phyloP scores from a whole-genome alignment of 2,113 vertebrate species.

The Alouatta palliata region DNA sequence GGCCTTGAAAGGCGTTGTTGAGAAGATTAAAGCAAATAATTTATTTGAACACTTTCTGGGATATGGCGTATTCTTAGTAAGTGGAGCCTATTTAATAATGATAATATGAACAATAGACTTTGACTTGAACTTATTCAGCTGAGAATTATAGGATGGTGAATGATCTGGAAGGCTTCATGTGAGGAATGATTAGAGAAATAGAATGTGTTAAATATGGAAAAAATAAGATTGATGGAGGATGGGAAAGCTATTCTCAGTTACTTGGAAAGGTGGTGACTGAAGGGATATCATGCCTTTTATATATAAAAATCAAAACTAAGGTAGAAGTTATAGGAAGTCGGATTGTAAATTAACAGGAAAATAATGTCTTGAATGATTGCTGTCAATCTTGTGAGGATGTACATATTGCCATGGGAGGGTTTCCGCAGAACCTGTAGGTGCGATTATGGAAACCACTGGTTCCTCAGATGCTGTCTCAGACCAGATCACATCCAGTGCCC shows the following conservation, averaged over 20 bases:
- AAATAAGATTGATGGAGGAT: background rate
- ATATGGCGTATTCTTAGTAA: background rate
- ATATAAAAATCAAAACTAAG: background rate
- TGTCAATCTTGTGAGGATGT: background rate
- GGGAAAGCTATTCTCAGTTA: background rate
- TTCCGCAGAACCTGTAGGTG: background rate
- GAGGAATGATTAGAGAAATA: background rate
- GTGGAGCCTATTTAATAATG: background rate
- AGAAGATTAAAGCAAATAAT: background rate
- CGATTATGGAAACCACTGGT: background rate
- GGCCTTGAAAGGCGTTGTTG: background rate
- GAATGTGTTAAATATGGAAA: background rate
- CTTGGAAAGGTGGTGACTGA: background rate
- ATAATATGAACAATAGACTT: background rate
- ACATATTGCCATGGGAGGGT: background rate
- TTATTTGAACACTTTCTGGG: background rate
- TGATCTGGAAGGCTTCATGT: background rate
- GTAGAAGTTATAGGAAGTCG: background rate
- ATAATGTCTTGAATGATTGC: background rate
- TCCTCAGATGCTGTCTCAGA: background rate
- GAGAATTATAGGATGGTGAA: background rate
- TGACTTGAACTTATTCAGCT: background rate
- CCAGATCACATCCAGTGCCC: rapidly evolving
- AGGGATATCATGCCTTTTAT: background rate
- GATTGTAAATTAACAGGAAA: background rate